These are phyloP conservation scores for Embidobia sp. DNA, from an alignment of 2,888 invertebrate species.

Conservation along the genomic window DNA sequence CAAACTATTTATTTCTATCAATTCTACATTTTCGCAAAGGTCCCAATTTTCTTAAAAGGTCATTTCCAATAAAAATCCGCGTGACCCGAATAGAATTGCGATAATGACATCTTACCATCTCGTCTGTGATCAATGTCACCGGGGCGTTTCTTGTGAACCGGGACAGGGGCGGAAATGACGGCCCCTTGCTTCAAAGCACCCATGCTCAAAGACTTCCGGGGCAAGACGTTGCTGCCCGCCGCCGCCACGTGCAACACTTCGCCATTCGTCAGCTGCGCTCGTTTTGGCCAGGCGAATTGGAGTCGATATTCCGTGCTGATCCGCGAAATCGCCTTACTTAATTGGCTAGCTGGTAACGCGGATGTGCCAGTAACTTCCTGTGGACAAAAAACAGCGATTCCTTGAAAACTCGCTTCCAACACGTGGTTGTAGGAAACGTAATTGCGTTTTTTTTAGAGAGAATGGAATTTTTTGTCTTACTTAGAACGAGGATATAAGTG, in stretches of 20 bases:
- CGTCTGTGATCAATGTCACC: conserved; percentile 85
- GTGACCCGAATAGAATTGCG: neutral
- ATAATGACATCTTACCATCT: conserved; percentile 70
- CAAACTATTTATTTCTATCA: too few relatives aligned
- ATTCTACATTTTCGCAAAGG: too few relatives aligned
- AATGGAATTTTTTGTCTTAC: too few relatives aligned
- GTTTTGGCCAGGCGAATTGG: conserved; percentile 94
- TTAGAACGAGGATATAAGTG: too few relatives aligned
- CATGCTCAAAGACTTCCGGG: conserved; percentile 93
- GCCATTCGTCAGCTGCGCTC: conserved; percentile 83
- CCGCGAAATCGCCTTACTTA: conserved; percentile 87
- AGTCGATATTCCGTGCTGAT: conserved; percentile 93
- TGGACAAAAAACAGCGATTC: too few relatives aligned
- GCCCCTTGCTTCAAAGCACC: conserved; percentile 88
- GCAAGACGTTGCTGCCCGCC: conserved; percentile 82
- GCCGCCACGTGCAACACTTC: conserved; percentile 82
- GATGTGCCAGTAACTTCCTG: conserved; percentile 78
- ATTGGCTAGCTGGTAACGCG: conserved; percentile 83
- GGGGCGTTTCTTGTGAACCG: conserved; percentile 87
- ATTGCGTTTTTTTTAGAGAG: too few relatives aligned
- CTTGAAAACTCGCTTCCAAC: too few relatives aligned
- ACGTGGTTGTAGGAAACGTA: too few relatives aligned
- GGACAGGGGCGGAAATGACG: conserved; percentile 80
- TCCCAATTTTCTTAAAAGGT: too few relatives aligned
- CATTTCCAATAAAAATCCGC: neutral